These are phyloP conservation scores for Panthera leo DNA, from an alignment of 2,113 vertebrate genomes.

Conservation along the genomic window DNA sequence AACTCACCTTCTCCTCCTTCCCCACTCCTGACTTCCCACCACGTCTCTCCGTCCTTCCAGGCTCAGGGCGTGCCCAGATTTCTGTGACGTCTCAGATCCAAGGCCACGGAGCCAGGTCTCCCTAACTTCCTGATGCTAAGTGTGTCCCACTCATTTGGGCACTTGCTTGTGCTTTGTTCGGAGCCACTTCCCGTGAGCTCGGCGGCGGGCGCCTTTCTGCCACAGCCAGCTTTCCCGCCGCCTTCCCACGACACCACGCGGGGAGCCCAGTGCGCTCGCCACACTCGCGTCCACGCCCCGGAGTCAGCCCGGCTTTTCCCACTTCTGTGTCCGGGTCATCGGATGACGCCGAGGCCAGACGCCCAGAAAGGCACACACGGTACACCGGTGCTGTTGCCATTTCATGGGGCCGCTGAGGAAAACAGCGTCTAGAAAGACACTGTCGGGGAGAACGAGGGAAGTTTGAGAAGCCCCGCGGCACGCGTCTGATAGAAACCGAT, in stretches of 20 bases:
- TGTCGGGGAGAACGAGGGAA: not conserved
- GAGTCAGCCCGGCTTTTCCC: not conserved
- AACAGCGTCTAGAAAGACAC: not conserved
- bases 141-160: accelerated
- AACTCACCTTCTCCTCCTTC: not conserved
- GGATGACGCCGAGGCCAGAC: accelerated
- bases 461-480: not conserved
- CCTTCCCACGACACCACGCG: not conserved
- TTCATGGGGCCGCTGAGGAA: not conserved
- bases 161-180: not conserved
- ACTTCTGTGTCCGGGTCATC: not conserved
- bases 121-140: too few relatives aligned
- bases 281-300: too few relatives aligned
- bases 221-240: not conserved
- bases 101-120: not conserved
- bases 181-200: not conserved
- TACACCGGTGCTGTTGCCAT: accelerated
- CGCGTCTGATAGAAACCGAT: accelerated
- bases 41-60: not conserved
- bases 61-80: accelerated
- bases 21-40: not conserved
- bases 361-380: too few relatives aligned
- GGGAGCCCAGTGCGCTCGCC: not conserved
- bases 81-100: accelerated
- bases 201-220: too few relatives aligned